Evolutionary conservation across 2,888 invertebrate species (phyloP), one percentile per base, ranked within the genome.

Genomic region (Lithophane ornitopus): DNA sequence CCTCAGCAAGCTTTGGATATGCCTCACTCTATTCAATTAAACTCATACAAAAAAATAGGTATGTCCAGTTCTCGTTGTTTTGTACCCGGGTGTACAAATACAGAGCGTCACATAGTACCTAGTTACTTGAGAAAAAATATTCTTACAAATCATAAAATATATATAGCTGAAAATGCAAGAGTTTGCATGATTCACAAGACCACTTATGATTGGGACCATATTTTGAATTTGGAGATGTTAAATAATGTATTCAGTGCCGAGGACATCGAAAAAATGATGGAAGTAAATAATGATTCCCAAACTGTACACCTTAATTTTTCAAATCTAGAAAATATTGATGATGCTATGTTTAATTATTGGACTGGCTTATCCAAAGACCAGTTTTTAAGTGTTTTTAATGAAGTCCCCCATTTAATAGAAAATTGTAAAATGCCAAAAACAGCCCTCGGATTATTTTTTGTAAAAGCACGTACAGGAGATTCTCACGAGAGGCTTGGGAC

Each of bases 1-100:
- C 67, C 67, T 54, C 39, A 11, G 14, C 67, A 39, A 39, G 67
- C 11, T 34, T 67, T 67, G 39, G 34, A 67, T 67, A 67, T 52
- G 39, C n/a, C 34, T n/a, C 52, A 52, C 2, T 4, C 3, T n/a
- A 52, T 67, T 1, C 16, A 52, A 67, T 16, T 67, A 22, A 34
- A 52, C n/a, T 9, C 52, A 8, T 68, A 56, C 26, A 41, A n/a
- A 66, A 63, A 63, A 63, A n/a, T 34, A 66, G 9, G n/a, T n/a
- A n/a, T 28, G 49, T 66, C 34, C 14, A 66, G 49, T 66, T 66
- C 34, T 0, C n/a, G n/a, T n/a, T 52, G 52, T 66, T 66, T 66
- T 66, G 66, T 52, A 52, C 66, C 49, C 12, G 66, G 34, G 7
- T 66, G 66, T 52, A 66, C 66, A 34, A 52, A 34, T 14, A 12